Evolutionary conservation across 2,888 invertebrate species (phyloP).

Genomic region (Trilocha varians): DNA sequence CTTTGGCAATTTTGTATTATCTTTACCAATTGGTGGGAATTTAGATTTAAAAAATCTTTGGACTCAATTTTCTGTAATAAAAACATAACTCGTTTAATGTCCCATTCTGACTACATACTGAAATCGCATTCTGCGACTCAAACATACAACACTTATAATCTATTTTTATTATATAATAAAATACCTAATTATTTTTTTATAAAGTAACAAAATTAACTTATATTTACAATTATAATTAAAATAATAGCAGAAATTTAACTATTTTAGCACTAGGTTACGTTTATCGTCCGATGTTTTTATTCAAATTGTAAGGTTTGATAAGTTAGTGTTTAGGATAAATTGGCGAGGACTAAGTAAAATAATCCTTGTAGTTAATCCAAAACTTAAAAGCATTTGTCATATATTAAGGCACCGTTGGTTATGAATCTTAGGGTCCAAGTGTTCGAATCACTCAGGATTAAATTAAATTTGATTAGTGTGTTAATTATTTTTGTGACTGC

Average conservation of each 20-base stretch:
- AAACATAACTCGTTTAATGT: conserved; percentile 52
- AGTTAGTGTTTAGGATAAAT: conserved; percentile 4
- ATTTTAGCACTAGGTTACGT: conserved; percentile 49
- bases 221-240: conserved; percentile 70
- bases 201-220: conserved; percentile 74
- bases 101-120: conserved; percentile 62
- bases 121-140: conserved; percentile 69
- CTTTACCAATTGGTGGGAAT: conserved; percentile 64
- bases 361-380: background rate
- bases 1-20: conserved; percentile 50
- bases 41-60: conserved; percentile 64
- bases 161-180: conserved; percentile 54
- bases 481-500: conserved; percentile 58
- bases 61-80: conserved; percentile 48
- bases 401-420: conserved; percentile 65
- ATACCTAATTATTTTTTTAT: conserved; percentile 70
- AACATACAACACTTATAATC: conserved; percentile 71
- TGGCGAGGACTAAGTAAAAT: conserved; percentile 5
- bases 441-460: conserved; percentile 2
- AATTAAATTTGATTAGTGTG: conserved; percentile 14
- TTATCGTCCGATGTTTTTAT: conserved; percentile 8
- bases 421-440: conserved; percentile 4
- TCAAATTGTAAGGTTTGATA: background rate
- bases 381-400: conserved; percentile 10
- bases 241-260: conserved; percentile 68